Percentiles rank a stretch among this genome's conserved stretches.
Evolutionary conservation across 2,113 vertebrate species (phyloP).

Genomic region (Hoplias malabaricus): DNA sequence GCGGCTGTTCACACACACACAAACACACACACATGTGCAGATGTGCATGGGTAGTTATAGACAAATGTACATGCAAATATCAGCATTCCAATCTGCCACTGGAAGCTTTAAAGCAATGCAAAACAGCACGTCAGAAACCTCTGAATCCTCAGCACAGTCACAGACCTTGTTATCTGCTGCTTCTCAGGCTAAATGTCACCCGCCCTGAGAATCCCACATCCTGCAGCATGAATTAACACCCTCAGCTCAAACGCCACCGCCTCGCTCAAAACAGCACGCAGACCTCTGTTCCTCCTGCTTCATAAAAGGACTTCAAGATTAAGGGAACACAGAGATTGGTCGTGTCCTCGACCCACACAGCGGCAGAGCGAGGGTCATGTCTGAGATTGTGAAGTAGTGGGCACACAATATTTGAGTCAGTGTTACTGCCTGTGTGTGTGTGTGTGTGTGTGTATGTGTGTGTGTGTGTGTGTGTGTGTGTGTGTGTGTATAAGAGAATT

Average conservation of each 20-base stretch:
- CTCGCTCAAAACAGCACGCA: neutral
- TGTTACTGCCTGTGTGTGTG: neutral
- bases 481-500: too few relatives aligned
- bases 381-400: too few relatives aligned
- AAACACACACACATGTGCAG: neutral
- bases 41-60: neutral
- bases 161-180: neutral
- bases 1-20: neutral
- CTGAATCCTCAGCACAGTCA: neutral
- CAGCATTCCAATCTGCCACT: neutral
- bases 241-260: neutral
- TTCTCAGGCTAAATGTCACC: slow-evolving; percentile 24
- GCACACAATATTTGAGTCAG: neutral
- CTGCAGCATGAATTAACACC: neutral
- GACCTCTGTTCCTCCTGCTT: neutral
- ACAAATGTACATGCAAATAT: neutral
- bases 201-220: slow-evolving; percentile 1
- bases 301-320: neutral
- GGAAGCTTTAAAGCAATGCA: neutral
- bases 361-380: too few relatives aligned
- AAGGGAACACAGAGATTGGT: too few relatives aligned
- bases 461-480: neutral
- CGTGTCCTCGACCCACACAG: too few relatives aligned
- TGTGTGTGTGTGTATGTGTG: neutral
- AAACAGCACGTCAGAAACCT: neutral